phyloP scores from a whole-genome alignment of 2,888 invertebrate species.

The Deilephila porcellus region DNA sequence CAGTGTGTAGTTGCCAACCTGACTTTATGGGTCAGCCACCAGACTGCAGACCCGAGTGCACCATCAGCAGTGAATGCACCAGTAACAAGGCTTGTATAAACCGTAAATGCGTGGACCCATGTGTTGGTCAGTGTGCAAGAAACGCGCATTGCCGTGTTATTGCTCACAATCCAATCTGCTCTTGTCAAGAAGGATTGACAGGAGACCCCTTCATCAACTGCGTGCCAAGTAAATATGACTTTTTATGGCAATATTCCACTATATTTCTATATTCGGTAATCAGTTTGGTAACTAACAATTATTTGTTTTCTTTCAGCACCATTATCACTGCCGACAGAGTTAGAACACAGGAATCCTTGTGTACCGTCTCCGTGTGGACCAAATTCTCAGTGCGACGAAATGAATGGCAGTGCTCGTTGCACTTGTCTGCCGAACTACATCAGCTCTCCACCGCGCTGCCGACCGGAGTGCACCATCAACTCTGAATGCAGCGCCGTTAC shows the following conservation, averaged over 20 bases:
- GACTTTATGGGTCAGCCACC: constrained; percentile 91
- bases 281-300: neutral
- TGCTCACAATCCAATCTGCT: constrained; percentile 93
- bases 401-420: constrained; percentile 87
- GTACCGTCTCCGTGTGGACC: constrained; percentile 91
- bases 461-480: constrained; percentile 89
- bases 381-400: constrained; percentile 89
- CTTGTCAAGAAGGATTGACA: constrained; percentile 88
- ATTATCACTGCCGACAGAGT: constrained; percentile 54
- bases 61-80: constrained; percentile 91
- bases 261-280: too few relatives aligned
- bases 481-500: constrained; percentile 88
- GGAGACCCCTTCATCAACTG: constrained; percentile 90
- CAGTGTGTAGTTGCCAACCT: constrained; percentile 89
- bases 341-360: constrained; percentile 84
- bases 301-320: constrained; percentile 51
- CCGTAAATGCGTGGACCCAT: constrained; percentile 91
- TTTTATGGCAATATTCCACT: too few relatives aligned
- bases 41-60: constrained; percentile 92
- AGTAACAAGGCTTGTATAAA: constrained; percentile 90
- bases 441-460: constrained; percentile 90
- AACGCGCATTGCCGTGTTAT: constrained; percentile 92
- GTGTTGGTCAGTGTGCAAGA: constrained; percentile 91
- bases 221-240: constrained; percentile 75
- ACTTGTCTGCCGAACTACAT: constrained; percentile 88